Conservation (phyloP, 2,113 vertebrate species). For the Pluvianellus socialis region DNA sequence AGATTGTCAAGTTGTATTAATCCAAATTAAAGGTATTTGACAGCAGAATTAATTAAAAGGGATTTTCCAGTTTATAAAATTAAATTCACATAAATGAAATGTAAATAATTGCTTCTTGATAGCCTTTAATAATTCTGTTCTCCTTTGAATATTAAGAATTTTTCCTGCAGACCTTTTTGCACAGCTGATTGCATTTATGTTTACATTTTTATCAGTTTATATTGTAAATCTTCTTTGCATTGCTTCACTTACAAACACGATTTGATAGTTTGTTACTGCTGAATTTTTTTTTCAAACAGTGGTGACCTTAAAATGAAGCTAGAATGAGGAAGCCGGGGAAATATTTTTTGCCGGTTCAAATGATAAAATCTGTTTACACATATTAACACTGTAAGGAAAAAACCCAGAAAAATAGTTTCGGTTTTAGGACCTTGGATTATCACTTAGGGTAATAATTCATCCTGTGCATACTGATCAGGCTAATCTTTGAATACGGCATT, state of each 20-base stretch:
- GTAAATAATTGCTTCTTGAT: not conserved
- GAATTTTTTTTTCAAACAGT: not conserved
- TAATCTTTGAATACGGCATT: constrained; percentile 22
- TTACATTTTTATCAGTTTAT: not conserved
- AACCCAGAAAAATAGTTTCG: not conserved
- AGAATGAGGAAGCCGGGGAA: not conserved
- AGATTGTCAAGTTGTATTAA: not conserved
- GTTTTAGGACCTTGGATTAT: constrained; percentile 28
- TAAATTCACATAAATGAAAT: not conserved
- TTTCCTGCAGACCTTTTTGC: not conserved
- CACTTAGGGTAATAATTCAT: constrained; percentile 43
- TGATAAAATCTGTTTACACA: not conserved
- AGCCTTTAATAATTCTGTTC: not conserved
- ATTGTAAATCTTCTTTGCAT: not conserved
- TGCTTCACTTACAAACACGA: not conserved
- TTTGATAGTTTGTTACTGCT: not conserved
- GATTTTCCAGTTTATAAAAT: not conserved
- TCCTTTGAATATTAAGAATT: not conserved
- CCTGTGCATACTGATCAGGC: constrained; percentile 45
- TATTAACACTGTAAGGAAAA: not conserved
- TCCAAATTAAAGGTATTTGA: not conserved
- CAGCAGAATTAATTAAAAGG: not conserved
- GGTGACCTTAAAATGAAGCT: not conserved
- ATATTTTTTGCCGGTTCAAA: not conserved
- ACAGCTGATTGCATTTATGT: not conserved